Percentiles rank a stretch among this genome's conserved stretches.
These are phyloP conservation scores for Automeris io DNA, from an alignment of 2,888 invertebrate genomes.

Conservation along the genomic window DNA sequence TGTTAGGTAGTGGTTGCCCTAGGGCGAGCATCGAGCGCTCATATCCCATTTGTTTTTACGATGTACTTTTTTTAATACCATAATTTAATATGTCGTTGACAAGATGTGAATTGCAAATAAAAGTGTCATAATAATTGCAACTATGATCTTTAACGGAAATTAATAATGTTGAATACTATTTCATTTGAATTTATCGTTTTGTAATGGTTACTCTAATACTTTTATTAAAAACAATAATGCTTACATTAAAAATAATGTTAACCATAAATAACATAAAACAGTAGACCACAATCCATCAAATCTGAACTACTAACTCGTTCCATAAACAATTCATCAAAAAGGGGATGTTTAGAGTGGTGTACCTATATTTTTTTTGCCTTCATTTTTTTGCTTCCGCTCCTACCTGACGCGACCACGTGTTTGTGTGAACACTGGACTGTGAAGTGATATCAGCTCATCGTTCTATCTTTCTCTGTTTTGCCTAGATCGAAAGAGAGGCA, in stretches of 20 bases:
- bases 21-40: slow-evolving; percentile 38
- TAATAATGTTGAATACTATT: too few relatives aligned
- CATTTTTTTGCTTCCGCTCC: slow-evolving; percentile 65
- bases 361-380: slow-evolving; percentile 52
- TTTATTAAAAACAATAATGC: slow-evolving; percentile 3
- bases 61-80: slow-evolving; percentile 27
- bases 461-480: slow-evolving; percentile 32
- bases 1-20: slow-evolving; percentile 58
- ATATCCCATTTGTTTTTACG: slow-evolving; percentile 31
- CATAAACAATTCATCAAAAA: slow-evolving; percentile 67
- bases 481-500: slow-evolving; percentile 30
- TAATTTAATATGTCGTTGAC: slow-evolving; percentile 30
- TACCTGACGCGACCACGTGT: slow-evolving; percentile 67
- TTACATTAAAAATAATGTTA: slow-evolving; percentile 7
- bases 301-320: slow-evolving; percentile 53
- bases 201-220: background rate
- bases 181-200: background rate
- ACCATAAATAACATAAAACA: slow-evolving; percentile 22
- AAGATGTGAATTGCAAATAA: slow-evolving; percentile 10
- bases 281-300: slow-evolving; percentile 53
- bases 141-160: background rate
- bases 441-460: slow-evolving; percentile 29
- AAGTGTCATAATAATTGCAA: background rate
- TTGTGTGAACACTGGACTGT: too few relatives aligned
- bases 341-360: slow-evolving; percentile 70